phyloP scores from a whole-genome alignment of 2,888 invertebrate species.

The Ophraella communa region DNA sequence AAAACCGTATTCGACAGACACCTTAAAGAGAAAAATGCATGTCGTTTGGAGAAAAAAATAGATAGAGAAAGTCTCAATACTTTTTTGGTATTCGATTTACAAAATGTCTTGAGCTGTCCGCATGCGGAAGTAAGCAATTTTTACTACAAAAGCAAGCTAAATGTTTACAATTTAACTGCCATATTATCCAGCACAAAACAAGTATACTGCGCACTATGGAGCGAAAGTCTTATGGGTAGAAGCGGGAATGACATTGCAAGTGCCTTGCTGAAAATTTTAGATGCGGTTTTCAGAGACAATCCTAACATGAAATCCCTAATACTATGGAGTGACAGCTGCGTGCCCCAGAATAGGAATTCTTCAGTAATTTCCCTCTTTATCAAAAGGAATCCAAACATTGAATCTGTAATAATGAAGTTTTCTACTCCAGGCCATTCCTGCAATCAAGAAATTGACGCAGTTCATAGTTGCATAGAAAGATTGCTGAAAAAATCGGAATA shows the following conservation, averaged over 20 bases:
- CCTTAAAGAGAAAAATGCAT: slow-evolving; percentile 7
- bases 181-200: slow-evolving; percentile 14
- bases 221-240: slow-evolving; percentile 11
- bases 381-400: background rate
- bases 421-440: background rate
- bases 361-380: background rate
- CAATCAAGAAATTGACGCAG: background rate
- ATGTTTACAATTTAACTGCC: slow-evolving; percentile 17
- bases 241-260: slow-evolving; percentile 13
- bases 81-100: slow-evolving; percentile 14
- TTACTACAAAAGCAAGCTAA: slow-evolving; percentile 17
- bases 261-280: slow-evolving; percentile 15
- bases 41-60: background rate
- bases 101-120: slow-evolving; percentile 22
- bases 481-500: background rate
- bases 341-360: slow-evolving; percentile 2
- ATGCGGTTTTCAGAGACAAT: background rate
- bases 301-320: slow-evolving; percentile 8
- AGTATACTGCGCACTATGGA: slow-evolving; percentile 14
- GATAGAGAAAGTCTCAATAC: background rate
- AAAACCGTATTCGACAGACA: background rate
- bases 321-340: slow-evolving; percentile 14
- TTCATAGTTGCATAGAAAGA: background rate
- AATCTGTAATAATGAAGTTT: background rate
- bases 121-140: slow-evolving; percentile 5